Conservation (phyloP, 2,113 vertebrate genomes). For the Agapornis roseicollis region DNA sequence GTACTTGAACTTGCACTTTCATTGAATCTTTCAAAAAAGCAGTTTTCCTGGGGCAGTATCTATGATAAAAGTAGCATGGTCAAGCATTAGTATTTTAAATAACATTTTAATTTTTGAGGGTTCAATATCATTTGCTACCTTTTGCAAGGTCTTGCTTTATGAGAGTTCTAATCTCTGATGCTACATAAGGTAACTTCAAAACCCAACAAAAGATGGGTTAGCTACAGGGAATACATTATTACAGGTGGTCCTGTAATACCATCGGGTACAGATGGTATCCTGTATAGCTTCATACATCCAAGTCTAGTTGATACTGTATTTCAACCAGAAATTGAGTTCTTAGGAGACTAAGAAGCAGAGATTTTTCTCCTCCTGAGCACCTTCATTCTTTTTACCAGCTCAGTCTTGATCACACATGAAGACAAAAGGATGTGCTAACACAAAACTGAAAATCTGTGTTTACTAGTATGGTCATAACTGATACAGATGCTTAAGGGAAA, state of each 20-base stretch:
- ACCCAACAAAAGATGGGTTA: neutral
- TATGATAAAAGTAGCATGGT: neutral
- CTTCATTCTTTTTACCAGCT: neutral
- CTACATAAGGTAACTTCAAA: neutral
- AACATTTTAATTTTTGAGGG: neutral
- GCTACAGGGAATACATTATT: neutral
- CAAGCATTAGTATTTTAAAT: neutral
- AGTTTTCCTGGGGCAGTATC: neutral
- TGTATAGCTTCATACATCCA: neutral
- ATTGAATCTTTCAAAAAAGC: neutral
- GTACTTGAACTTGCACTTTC: neutral
- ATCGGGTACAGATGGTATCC: neutral
- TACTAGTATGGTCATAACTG: neutral
- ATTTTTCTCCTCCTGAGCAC: neutral
- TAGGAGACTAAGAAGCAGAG: neutral
- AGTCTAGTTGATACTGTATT: neutral
- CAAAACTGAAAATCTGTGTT: neutral
- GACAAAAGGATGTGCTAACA: neutral
- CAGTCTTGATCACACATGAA: rapidly evolving
- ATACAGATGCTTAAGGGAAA: neutral
- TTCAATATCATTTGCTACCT: neutral
- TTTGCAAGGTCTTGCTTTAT: neutral
- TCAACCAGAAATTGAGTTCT: neutral
- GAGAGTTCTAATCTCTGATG: neutral
- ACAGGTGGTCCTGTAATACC: neutral